Evolutionary conservation across 1,140 invertebrate genomes (phyloP).

Genomic region (Temnothorax longispinosus): DNA sequence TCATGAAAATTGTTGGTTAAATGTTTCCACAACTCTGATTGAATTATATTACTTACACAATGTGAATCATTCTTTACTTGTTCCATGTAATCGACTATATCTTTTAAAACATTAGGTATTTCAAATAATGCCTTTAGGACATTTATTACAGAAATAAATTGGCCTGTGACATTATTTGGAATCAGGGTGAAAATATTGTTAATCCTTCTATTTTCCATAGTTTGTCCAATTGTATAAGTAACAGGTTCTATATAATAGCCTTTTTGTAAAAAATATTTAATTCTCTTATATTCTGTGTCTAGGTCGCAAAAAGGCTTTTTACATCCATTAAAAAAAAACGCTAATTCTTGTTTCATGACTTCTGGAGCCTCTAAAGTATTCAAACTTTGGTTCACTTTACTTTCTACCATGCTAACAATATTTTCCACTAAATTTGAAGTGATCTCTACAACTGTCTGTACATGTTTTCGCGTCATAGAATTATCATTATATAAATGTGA

Average conservation of each 20-base stretch:
- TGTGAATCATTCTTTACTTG: not conserved
- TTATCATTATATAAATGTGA: not conserved
- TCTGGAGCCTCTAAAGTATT: not conserved
- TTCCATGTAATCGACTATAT: conserved; percentile 15
- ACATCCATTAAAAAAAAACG: not conserved
- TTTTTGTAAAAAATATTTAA: not conserved
- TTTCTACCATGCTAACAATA: no score
- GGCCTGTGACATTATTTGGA: conserved; percentile 12
- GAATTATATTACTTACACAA: conserved; percentile 28
- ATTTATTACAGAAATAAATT: conserved; percentile 25
- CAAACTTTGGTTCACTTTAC: not conserved
- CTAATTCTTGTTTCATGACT: not conserved
- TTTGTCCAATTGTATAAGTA: conserved; percentile 8
- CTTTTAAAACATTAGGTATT: not conserved
- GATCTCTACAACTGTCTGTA: conserved; percentile 8
- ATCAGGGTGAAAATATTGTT: not conserved
- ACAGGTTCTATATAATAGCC: not conserved
- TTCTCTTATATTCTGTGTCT: conserved; percentile 21
- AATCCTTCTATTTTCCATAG: not conserved
- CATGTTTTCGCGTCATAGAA: conserved; percentile 17
- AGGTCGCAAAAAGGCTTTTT: not conserved
- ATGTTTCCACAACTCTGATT: conserved; percentile 22
- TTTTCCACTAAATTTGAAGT: not conserved
- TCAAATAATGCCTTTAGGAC: not conserved
- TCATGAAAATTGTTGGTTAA: not conserved